These are phyloP conservation scores for Drosophila histrio DNA, from an alignment of 2,888 invertebrate species.

Conservation along the genomic window DNA sequence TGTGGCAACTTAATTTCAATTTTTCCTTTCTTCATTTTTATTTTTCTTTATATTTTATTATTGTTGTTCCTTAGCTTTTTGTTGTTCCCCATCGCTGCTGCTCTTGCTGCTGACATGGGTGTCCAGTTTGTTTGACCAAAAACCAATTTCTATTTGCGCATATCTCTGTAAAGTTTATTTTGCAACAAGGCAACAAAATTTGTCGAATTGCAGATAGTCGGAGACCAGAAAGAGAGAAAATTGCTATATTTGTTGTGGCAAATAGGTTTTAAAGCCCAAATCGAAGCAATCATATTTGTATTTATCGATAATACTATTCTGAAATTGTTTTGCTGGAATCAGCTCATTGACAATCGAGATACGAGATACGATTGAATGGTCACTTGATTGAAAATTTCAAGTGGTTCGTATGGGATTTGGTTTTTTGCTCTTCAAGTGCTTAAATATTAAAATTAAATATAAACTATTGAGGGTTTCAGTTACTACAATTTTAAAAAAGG, in stretches of 20 bases:
- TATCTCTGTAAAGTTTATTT: constrained; percentile 63
- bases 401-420: constrained; percentile 17
- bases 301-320: constrained; percentile 38
- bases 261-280: constrained; percentile 52
- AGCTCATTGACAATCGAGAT: constrained; percentile 35
- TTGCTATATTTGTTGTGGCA: constrained; percentile 18
- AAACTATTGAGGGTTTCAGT: background rate
- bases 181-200: constrained; percentile 53
- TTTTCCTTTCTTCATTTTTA: constrained; percentile 34
- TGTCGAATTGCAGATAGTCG: constrained; percentile 7
- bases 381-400: constrained; percentile 46
- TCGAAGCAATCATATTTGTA: constrained; percentile 45
- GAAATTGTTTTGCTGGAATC: constrained; percentile 22
- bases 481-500: background rate
- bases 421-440: background rate
- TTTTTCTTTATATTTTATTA: constrained; percentile 6
- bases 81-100: background rate
- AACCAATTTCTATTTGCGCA: constrained; percentile 72
- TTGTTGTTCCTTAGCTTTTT: constrained; percentile 9
- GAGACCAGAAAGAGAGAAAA: constrained; percentile 13
- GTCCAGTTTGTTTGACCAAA: constrained; percentile 54
- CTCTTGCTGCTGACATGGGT: constrained; percentile 50
- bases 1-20: constrained; percentile 73
- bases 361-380: constrained; percentile 20
- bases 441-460: constrained; percentile 1